Evolutionary conservation across 1,140 invertebrate genomes (phyloP), one percentile per base, ranked within the genome.

Genomic region (Rhyzopertha dominica): DNA sequence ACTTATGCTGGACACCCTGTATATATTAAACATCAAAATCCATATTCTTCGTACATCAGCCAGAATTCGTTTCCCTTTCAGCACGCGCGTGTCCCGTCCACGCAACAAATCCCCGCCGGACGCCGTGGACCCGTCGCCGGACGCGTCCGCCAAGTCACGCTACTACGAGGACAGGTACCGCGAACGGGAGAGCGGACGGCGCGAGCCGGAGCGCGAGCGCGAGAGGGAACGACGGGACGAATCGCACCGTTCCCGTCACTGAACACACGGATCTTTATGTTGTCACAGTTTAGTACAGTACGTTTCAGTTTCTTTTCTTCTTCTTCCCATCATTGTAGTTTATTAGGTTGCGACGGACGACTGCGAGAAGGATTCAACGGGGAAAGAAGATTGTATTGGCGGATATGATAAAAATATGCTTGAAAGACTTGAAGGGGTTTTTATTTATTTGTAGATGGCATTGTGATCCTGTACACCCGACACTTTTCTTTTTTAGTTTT

Each of bases 101-200:
- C 62, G 64, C 63, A 69, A 77, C 60, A 77, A 81, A 70, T 74
- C 74, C 59, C 69, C 76, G 51, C 68, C 73, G 43, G 72, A 77
- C 58, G 74, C 74, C 47, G 65, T 72, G 53, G 74, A 72, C 65
- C 72, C 65, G 61, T 69, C 58, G 63, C 77, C 69, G 60, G 61
- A 64, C 62, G 67, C 54, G 64, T 73, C 68, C 69, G 79, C 68
- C 56, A 75, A 74, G 61, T 67, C 74, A 22, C 77, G 84, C 49
- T 89, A 87, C 74, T 87, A 89, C 72, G 85, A 87, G 53, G 85
- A 87, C 66, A 74, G 85, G 49, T 87, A 87, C 72, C 77, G 84
- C 56, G 83, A 85, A 60, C 74, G 80, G 43, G 76, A 75, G 26
- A 53, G 72, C 60, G 72, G 73, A 56, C 65, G 73, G 47, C 69